These are phyloP conservation scores for Pteropus rufus DNA, from an alignment of 2,797 vertebrate genomes.

Conservation along the genomic window DNA sequence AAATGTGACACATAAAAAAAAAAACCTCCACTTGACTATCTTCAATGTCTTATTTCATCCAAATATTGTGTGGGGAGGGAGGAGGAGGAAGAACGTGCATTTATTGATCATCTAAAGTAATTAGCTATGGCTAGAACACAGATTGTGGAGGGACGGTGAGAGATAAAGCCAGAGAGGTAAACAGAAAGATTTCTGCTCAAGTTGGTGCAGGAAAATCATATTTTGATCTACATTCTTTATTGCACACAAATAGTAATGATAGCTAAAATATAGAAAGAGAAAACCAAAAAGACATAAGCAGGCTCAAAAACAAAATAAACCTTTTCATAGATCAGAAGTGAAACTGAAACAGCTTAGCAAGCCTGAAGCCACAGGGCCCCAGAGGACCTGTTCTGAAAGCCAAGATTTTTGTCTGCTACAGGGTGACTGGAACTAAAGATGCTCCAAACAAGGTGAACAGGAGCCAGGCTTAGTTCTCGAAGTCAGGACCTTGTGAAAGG, in stretches of 20 bases:
- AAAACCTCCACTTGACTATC: not conserved
- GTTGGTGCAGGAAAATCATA: not conserved
- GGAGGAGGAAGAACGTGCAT: not conserved
- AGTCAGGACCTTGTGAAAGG: not conserved
- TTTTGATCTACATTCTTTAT: not conserved
- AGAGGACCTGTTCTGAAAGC: not conserved
- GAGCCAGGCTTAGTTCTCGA: not conserved
- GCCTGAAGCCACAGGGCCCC: not conserved
- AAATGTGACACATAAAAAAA: not conserved
- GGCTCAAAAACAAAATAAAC: constrained; percentile 24
- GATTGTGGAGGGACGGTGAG: not conserved
- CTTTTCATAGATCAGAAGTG: not conserved
- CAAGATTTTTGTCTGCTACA: not conserved
- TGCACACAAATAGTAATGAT: not conserved
- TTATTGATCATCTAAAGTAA: not conserved
- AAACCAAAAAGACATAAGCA: not conserved
- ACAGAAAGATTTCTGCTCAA: not conserved
- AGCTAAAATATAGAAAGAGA: not conserved
- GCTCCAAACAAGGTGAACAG: not conserved
- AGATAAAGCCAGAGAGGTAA: not conserved
- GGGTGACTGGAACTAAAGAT: not conserved
- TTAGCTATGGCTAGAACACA: not conserved
- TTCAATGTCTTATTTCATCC: not conserved
- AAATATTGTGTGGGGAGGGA: not conserved
- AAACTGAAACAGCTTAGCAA: not conserved